These are phyloP conservation scores for Ormyrus thymus DNA, from an alignment of 2,888 invertebrate species.

Conservation along the genomic window DNA sequence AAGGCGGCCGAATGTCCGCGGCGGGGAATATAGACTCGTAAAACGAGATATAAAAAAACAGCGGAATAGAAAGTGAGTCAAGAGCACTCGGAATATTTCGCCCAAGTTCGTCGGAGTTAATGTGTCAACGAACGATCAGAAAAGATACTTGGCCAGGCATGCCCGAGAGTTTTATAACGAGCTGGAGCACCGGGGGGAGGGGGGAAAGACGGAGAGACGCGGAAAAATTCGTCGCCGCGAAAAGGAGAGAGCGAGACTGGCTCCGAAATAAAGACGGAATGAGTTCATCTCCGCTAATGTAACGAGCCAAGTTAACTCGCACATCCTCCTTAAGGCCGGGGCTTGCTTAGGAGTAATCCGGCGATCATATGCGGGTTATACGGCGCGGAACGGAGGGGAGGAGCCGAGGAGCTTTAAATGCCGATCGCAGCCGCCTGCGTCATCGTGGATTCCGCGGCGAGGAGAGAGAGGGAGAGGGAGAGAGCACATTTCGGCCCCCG, in stretches of 20 bases:
- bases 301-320: conserved; percentile 72
- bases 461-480: too few relatives aligned
- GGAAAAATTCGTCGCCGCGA: conserved; percentile 16
- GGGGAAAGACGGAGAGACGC: conserved; percentile 2
- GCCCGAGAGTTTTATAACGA: neutral
- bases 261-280: conserved; percentile 57
- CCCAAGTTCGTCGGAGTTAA: conserved; percentile 20
- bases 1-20: neutral
- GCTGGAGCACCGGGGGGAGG: neutral
- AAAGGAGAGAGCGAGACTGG: conserved; percentile 55
- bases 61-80: conserved; percentile 21
- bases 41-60: conserved; percentile 2
- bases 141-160: conserved; percentile 9
- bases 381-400: neutral
- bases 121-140: conserved; percentile 21
- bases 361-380: conserved; percentile 36
- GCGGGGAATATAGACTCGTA: neutral
- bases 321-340: conserved; percentile 72
- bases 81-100: conserved; percentile 27
- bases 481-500: too few relatives aligned
- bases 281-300: conserved; percentile 73
- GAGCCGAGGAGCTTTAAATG: conserved; percentile 12
- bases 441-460: conserved; percentile 36
- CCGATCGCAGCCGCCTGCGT: conserved; percentile 54
- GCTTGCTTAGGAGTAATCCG: conserved; percentile 25